Evolutionary conservation across 2,797 vertebrate genomes (phyloP).

Genomic region (Scolopax rusticola): DNA sequence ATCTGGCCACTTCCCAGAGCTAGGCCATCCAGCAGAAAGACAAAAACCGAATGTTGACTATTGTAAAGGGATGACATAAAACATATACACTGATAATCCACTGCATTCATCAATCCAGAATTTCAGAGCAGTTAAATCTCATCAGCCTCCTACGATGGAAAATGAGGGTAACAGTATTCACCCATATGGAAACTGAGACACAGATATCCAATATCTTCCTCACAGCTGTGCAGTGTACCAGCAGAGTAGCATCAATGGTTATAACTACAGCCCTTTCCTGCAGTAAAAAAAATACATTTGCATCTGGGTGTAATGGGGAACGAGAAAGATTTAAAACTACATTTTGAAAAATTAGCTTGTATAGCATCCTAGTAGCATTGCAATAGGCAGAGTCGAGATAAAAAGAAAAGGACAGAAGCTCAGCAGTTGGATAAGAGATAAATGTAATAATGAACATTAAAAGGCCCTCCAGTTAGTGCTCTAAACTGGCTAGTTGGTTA

Average conservation of each 20-base stretch:
- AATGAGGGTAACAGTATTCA: slow-evolving; percentile 3
- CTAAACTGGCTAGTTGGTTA: not conserved
- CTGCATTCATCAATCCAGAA: not conserved
- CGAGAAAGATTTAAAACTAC: not conserved
- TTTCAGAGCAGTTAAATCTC: not conserved
- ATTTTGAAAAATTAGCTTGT: not conserved
- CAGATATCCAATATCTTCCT: not conserved
- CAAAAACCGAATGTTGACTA: not conserved
- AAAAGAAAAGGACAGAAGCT: not conserved
- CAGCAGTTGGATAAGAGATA: not conserved
- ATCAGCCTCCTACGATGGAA: not conserved
- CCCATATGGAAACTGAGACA: not conserved
- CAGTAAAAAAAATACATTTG: not conserved
- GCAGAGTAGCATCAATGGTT: not conserved
- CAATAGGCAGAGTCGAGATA: not conserved
- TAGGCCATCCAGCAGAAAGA: slow-evolving; percentile 19
- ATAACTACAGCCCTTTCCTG: not conserved
- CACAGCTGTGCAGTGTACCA: not conserved
- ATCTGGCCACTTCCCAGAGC: not conserved
- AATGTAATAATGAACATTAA: not conserved
- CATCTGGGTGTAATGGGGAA: not conserved
- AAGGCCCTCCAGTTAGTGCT: not conserved
- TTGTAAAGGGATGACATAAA: slow-evolving; percentile 27
- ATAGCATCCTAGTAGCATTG: not conserved
- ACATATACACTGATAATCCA: slow-evolving; percentile 2